Conservation (phyloP, 2,888 invertebrate species). For the Scaeva pyrastri region DNA sequence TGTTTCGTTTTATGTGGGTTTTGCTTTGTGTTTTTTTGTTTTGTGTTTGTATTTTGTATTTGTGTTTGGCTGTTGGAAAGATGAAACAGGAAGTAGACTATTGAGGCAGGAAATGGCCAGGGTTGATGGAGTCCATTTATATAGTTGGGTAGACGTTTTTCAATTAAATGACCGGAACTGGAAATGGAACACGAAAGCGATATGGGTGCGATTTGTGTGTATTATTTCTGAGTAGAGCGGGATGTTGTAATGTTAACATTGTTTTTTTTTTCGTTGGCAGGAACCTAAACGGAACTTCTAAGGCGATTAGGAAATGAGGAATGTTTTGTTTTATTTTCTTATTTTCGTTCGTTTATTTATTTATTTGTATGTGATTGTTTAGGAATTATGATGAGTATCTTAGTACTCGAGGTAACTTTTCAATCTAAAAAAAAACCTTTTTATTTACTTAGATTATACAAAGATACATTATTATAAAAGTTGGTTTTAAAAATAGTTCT, state of each 20-base stretch:
- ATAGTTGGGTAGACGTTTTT: slow-evolving; percentile 57
- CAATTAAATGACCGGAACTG: slow-evolving; percentile 71
- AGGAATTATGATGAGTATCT: not conserved
- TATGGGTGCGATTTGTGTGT: slow-evolving; percentile 43
- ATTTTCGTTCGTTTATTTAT: not conserved
- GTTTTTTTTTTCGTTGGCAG: not conserved
- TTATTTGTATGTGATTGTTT: not conserved
- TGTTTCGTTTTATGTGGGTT: not conserved
- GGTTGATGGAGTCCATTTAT: slow-evolving; percentile 56
- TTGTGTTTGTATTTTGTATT: not conserved
- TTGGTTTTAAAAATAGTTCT: no score
- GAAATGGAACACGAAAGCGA: slow-evolving; percentile 67
- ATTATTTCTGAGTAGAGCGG: not conserved
- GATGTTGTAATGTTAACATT: slow-evolving; percentile 18
- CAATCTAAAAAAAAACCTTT: no score
- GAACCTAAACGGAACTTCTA: slow-evolving; percentile 22
- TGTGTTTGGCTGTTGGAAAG: slow-evolving; percentile 9
- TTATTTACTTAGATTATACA: no score
- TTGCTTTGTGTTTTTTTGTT: not conserved
- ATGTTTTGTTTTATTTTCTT: slow-evolving; percentile 11
- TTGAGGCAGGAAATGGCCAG: slow-evolving; percentile 61
- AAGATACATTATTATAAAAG: no score
- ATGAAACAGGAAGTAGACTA: slow-evolving; percentile 52
- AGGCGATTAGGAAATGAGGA: slow-evolving; percentile 36
- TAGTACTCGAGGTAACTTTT: no score